These are phyloP conservation scores for Watsonalla binaria DNA, from an alignment of 2,888 invertebrate genomes.

Conservation along the genomic window DNA sequence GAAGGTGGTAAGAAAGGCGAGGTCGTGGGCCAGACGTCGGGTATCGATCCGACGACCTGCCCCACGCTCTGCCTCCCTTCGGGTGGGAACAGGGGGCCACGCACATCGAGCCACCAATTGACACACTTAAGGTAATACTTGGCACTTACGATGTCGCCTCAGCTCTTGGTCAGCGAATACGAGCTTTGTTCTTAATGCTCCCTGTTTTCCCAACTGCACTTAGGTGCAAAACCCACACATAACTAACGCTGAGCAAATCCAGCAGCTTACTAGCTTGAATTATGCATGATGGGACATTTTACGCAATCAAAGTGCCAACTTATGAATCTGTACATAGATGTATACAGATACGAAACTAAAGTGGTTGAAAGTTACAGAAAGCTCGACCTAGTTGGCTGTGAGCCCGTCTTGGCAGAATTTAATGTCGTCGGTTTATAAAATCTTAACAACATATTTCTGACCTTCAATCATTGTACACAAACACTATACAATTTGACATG, in stretches of 20 bases:
- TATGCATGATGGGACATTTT: no score
- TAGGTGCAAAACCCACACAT: neutral
- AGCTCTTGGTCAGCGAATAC: constrained; percentile 40
- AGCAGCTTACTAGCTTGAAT: no score
- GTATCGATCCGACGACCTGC: constrained; percentile 82
- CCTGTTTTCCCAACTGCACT: neutral
- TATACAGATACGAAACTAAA: constrained; percentile 35
- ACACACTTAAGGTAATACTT: constrained; percentile 77
- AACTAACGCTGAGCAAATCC: neutral
- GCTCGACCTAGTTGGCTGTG: constrained; percentile 73
- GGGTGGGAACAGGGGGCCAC: constrained; percentile 58
- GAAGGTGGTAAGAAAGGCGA: constrained; percentile 79
- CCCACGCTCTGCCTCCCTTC: constrained; percentile 60
- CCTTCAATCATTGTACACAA: constrained; percentile 29
- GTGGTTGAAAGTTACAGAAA: constrained; percentile 65
- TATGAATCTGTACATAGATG: neutral
- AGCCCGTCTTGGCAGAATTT: constrained; percentile 52
- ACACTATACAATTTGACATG: no score
- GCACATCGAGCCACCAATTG: constrained; percentile 77
- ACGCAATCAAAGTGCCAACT: neutral
- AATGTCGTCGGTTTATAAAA: constrained; percentile 35
- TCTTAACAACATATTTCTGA: constrained; percentile 19
- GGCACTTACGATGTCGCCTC: constrained; percentile 59
- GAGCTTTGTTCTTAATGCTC: constrained; percentile 4
- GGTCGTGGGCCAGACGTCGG: constrained; percentile 81